These are phyloP conservation scores for Enhydra lutris DNA, from an alignment of 2,113 vertebrate genomes.

Conservation along the genomic window DNA sequence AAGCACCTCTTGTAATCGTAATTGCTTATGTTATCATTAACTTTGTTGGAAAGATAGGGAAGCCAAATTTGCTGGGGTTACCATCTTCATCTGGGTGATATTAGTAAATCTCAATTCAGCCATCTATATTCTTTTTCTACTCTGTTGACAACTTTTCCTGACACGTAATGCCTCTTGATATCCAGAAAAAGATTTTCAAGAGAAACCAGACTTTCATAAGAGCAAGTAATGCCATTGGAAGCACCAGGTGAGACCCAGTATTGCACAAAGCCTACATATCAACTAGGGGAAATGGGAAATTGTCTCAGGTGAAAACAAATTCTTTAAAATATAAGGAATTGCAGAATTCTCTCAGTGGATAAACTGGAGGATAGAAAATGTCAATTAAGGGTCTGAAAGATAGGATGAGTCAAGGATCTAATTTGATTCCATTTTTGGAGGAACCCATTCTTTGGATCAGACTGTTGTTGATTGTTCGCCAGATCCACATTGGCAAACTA, in stretches of 20 bases:
- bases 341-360: neutral
- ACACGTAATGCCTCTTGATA: neutral
- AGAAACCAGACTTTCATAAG: neutral
- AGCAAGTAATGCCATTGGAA: neutral
- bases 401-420: neutral
- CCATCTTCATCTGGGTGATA: neutral
- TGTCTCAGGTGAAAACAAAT: neutral
- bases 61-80: neutral
- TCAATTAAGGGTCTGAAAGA: neutral
- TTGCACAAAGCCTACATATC: neutral
- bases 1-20: neutral
- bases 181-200: neutral
- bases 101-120: neutral
- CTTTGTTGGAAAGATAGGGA: neutral
- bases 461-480: neutral
- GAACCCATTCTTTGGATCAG: neutral
- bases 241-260: neutral
- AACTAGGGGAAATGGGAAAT: neutral
- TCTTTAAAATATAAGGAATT: neutral
- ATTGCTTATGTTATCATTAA: neutral
- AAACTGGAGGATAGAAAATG: neutral
- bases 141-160: neutral
- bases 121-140: neutral
- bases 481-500: neutral
- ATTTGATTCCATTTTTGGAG: neutral